Percentiles rank a stretch among this genome's conserved stretches.
phyloP scores from a whole-genome alignment of 2,113 vertebrate species.

The Ictalurus furcatus region DNA sequence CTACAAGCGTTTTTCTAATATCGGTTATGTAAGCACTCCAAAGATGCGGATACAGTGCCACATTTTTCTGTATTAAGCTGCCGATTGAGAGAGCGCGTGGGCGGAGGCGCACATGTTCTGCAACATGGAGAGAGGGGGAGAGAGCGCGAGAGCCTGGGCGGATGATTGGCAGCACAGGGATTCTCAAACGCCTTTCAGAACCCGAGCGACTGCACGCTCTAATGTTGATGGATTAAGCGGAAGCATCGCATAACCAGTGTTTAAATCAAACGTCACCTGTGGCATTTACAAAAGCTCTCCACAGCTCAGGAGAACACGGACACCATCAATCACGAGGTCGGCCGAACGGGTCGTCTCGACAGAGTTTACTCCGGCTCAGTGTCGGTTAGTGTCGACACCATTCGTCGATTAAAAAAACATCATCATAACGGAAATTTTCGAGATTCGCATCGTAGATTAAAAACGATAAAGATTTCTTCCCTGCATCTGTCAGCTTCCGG shows the following conservation, averaged over 20 bases:
- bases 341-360: background rate
- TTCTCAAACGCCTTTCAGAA: slow-evolving; percentile 58
- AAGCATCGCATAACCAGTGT: slow-evolving; percentile 13
- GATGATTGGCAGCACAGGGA: slow-evolving; percentile 60
- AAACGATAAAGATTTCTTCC: background rate
- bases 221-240: slow-evolving; percentile 46
- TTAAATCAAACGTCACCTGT: background rate
- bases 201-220: slow-evolving; percentile 43
- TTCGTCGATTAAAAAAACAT: background rate
- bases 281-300: background rate
- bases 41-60: slow-evolving; percentile 64
- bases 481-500: background rate
- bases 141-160: slow-evolving; percentile 56
- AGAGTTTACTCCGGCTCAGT: background rate
- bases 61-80: slow-evolving; percentile 68
- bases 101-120: slow-evolving; percentile 68
- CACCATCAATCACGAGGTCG: background rate
- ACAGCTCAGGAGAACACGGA: background rate
- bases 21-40: slow-evolving; percentile 55
- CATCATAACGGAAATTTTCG: background rate
- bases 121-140: slow-evolving; percentile 60
- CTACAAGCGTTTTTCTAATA: background rate
- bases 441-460: background rate
- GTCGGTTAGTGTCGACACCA: rapidly evolving
- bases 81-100: slow-evolving; percentile 69